These are phyloP conservation scores for Cerastis leucographa DNA, from an alignment of 2,888 invertebrate species.

Conservation along the genomic window DNA sequence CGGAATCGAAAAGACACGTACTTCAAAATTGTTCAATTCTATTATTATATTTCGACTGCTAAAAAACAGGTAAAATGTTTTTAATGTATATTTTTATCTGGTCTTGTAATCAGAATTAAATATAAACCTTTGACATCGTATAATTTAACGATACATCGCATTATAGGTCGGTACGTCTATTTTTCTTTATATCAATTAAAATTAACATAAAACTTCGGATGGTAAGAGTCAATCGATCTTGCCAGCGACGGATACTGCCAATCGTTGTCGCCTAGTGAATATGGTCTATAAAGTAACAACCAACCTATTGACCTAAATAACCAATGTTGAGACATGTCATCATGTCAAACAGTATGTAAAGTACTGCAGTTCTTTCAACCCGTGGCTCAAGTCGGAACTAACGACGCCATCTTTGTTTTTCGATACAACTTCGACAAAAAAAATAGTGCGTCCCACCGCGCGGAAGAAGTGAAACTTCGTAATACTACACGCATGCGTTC, in stretches of 20 bases:
- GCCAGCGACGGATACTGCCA: not conserved
- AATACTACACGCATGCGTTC: too few species aligned
- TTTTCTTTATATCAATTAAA: not conserved
- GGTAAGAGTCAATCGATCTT: not conserved
- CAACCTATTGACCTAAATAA: conserved; percentile 4
- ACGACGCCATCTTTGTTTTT: not conserved
- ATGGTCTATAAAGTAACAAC: conserved; percentile 10
- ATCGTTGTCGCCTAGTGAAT: conserved; percentile 10
- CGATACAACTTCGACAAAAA: too few species aligned
- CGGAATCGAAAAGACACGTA: too few species aligned
- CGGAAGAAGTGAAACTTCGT: too few species aligned
- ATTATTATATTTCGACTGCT: not conserved
- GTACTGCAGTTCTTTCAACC: not conserved
- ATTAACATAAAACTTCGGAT: not conserved
- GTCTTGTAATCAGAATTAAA: not conserved
- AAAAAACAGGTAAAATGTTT: not conserved
- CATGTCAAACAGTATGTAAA: not conserved
- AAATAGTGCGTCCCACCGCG: too few species aligned
- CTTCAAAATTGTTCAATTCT: not conserved
- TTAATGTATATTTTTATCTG: not conserved
- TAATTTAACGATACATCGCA: not conserved
- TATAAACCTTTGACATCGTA: not conserved
- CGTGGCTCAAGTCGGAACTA: too few species aligned
- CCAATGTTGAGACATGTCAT: conserved; percentile 6
- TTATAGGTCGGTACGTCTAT: not conserved